Evolutionary conservation across 2,888 invertebrate species (phyloP).

Genomic region (Brachyopa scutellaris): DNA sequence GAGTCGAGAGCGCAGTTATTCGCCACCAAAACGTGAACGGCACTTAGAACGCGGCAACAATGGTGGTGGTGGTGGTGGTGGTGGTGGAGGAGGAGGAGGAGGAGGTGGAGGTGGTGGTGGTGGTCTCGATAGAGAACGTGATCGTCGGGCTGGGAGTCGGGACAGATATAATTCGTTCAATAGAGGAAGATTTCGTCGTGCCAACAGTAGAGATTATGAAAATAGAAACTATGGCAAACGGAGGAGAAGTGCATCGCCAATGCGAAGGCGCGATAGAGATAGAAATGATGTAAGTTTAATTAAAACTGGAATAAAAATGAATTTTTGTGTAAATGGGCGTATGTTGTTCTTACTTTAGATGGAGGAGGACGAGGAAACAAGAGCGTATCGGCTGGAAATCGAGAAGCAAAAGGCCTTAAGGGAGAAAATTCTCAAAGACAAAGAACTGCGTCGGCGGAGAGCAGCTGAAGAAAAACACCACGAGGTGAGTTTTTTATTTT

Average conservation of each 20-base stretch:
- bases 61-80: slow-evolving; percentile 63
- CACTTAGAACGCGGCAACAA: slow-evolving; percentile 67
- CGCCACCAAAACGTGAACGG: slow-evolving; percentile 77
- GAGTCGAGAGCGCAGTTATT: slow-evolving; percentile 81
- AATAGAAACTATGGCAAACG: slow-evolving; percentile 78
- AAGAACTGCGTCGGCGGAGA: slow-evolving; percentile 82
- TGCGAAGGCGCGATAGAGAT: slow-evolving; percentile 76
- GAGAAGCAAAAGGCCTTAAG: slow-evolving; percentile 82
- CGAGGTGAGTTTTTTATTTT: slow-evolving; percentile 77
- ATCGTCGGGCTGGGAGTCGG: slow-evolving; percentile 74
- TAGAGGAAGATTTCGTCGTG: slow-evolving; percentile 75
- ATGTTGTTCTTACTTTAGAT: no score
- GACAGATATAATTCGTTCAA: slow-evolving; percentile 73
- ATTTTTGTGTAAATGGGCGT: no score
- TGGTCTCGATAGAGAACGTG: slow-evolving; percentile 74
- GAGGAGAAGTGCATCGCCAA: slow-evolving; percentile 79
- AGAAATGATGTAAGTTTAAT: slow-evolving; percentile 76
- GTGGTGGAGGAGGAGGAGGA: slow-evolving; percentile 45
- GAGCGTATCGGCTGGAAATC: slow-evolving; percentile 82
- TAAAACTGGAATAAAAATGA: not conserved
- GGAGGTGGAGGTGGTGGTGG: slow-evolving; percentile 74
- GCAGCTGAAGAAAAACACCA: slow-evolving; percentile 81
- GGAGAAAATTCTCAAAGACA: slow-evolving; percentile 82
- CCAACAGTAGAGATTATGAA: slow-evolving; percentile 78
- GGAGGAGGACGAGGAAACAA: slow-evolving; percentile 83